Percentiles rank a stretch among this genome's conserved stretches.
Evolutionary conservation across 1,140 invertebrate genomes (phyloP).

Genomic region (Drosophila bipectinata): DNA sequence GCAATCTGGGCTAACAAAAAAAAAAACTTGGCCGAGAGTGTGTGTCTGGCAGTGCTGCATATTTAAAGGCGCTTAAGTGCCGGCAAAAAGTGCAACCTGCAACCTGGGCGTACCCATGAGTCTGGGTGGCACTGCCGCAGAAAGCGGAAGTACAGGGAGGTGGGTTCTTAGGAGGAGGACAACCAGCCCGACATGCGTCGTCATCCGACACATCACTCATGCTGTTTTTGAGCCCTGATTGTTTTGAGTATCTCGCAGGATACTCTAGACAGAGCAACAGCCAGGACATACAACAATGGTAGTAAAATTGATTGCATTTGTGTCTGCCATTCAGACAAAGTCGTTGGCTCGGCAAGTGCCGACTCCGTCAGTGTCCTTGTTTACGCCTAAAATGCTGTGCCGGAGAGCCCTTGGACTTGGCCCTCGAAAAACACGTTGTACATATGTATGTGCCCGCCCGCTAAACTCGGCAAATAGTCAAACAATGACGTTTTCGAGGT

Average conservation of each 20-base stretch:
- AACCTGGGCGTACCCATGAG: not conserved
- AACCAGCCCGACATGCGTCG: slow-evolving; percentile 32
- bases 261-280: slow-evolving; percentile 6
- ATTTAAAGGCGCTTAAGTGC: slow-evolving; percentile 79
- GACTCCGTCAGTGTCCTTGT: slow-evolving; percentile 47
- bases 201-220: slow-evolving; percentile 73
- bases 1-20: slow-evolving; percentile 49
- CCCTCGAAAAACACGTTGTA: slow-evolving; percentile 34
- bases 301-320: slow-evolving; percentile 72
- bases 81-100: slow-evolving; percentile 63
- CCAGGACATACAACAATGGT: slow-evolving; percentile 13
- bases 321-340: slow-evolving; percentile 64
- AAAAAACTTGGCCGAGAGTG: slow-evolving; percentile 53
- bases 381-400: slow-evolving; percentile 71
- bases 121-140: not conserved
- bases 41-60: slow-evolving; percentile 52
- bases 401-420: slow-evolving; percentile 66
- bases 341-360: slow-evolving; percentile 66
- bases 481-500: slow-evolving; percentile 60
- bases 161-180: slow-evolving; percentile 5
- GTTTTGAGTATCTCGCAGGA: slow-evolving; percentile 63
- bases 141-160: slow-evolving; percentile 13
- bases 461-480: slow-evolving; percentile 57
- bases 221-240: slow-evolving; percentile 75
- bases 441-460: not conserved